Evolutionary conservation across 2,797 vertebrate genomes (phyloP).

Genomic region (Heteromormyrus szaboi): DNA sequence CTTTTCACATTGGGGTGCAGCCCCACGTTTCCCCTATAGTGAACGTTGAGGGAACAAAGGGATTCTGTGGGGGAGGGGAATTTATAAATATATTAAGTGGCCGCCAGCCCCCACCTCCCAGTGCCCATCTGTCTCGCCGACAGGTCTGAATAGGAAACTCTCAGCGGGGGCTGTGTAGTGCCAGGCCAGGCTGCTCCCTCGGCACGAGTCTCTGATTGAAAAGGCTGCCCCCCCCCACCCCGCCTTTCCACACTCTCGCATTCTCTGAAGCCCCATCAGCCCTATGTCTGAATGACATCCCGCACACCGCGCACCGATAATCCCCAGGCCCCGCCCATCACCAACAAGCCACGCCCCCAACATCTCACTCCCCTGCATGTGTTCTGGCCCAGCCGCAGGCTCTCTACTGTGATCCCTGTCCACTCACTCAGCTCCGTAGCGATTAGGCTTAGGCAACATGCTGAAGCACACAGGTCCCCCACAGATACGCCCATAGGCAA

Average conservation of each 20-base stretch:
- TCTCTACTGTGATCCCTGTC: neutral
- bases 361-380: neutral
- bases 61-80: neutral
- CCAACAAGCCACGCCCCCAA: neutral
- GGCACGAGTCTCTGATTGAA: constrained; percentile 19
- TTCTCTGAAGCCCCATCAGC: neutral
- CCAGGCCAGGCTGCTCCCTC: neutral
- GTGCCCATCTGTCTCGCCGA: constrained; percentile 24
- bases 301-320: neutral
- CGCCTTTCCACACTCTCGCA: neutral
- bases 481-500: neutral
- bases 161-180: constrained; percentile 11
- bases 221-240: neutral
- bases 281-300: neutral
- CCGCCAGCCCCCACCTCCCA: neutral
- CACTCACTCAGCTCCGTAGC: neutral
- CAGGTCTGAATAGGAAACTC: constrained; percentile 14
- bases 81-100: constrained; percentile 20
- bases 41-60: constrained; percentile 12
- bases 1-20: neutral
- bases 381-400: neutral
- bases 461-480: neutral
- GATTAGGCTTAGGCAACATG: neutral
- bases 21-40: neutral
- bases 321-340: neutral